Conservation (phyloP, 2,888 invertebrate genomes). For the Tipula unca region DNA sequence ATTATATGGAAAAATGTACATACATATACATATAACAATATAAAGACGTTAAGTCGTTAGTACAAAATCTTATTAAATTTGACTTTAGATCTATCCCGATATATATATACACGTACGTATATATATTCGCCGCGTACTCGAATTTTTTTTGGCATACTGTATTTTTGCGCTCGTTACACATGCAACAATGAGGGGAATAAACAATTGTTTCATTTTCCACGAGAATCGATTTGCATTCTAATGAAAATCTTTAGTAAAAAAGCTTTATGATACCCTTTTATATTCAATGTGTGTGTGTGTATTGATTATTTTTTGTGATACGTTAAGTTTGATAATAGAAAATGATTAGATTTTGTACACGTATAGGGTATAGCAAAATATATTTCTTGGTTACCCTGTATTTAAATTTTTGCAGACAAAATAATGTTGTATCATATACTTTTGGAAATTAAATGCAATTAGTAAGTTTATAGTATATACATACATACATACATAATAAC, state of each 20-base stretch:
- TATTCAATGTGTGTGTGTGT: background rate
- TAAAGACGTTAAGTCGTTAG: background rate
- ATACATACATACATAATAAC: background rate
- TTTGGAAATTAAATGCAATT: background rate
- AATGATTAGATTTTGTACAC: background rate
- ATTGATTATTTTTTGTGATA: background rate
- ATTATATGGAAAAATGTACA: background rate
- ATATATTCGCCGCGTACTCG: background rate
- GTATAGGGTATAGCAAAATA: background rate
- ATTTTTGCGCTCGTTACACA: background rate
- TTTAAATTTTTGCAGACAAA: background rate
- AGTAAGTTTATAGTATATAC: background rate
- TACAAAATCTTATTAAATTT: constrained; percentile 4
- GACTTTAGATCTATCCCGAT: background rate
- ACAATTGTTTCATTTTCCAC: background rate
- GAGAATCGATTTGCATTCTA: background rate
- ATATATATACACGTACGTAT: background rate
- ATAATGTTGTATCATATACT: background rate
- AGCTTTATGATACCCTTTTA: background rate
- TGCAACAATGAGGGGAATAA: background rate
- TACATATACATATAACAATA: background rate
- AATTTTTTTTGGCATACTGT: background rate
- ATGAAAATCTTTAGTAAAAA: background rate
- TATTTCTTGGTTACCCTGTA: background rate
- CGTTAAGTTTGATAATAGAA: background rate